Evolutionary conservation across 2,797 vertebrate species (phyloP).

Genomic region (Sebastolobus alascanus): DNA sequence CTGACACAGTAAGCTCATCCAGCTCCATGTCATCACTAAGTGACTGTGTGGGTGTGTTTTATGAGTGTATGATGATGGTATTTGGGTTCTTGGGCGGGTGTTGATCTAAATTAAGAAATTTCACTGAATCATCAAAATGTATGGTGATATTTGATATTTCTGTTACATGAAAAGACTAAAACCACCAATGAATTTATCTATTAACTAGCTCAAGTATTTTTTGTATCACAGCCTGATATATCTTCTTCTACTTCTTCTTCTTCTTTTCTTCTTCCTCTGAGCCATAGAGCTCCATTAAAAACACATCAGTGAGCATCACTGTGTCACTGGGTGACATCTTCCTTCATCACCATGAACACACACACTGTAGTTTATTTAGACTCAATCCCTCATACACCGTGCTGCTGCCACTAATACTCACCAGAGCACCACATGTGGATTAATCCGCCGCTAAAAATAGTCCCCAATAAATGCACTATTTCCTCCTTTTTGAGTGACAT

Average conservation of each 20-base stretch:
- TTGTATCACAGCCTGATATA: not conserved
- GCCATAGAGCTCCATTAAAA: too few species aligned
- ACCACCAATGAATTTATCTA: not conserved
- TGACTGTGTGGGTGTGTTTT: conserved; percentile 39
- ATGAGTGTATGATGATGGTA: conserved; percentile 38
- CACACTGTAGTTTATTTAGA: not conserved
- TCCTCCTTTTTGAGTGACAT: not conserved
- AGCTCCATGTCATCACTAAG: conserved; percentile 46
- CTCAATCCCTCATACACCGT: not conserved
- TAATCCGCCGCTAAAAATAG: not conserved
- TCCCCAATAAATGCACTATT: not conserved
- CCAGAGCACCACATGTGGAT: not conserved
- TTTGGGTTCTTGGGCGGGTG: conserved; percentile 39
- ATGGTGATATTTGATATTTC: not conserved
- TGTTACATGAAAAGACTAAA: not conserved
- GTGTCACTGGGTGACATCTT: too few species aligned
- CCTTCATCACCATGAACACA: not conserved
- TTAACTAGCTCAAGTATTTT: not conserved
- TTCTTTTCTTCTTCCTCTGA: too few species aligned
- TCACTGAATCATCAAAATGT: conserved; percentile 9
- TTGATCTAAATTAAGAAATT: conserved; percentile 48
- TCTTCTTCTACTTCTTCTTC: not conserved
- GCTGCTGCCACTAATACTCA: not conserved
- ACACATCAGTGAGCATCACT: too few species aligned
- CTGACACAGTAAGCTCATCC: conserved; percentile 35